phyloP scores from a whole-genome alignment of 2,113 vertebrate genomes.

The Bettongia penicillata region DNA sequence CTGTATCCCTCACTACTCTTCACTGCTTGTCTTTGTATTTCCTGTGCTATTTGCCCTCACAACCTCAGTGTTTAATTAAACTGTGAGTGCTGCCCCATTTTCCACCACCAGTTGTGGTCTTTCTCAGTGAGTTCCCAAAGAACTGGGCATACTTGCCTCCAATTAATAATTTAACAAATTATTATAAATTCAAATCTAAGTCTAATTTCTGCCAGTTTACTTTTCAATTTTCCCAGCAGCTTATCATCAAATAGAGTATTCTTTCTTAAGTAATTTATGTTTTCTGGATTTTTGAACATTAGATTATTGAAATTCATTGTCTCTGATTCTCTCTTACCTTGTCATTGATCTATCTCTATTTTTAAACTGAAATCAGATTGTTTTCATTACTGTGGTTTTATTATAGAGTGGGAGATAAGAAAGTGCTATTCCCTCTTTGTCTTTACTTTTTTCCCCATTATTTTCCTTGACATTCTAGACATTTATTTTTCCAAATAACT shows the following conservation, averaged over 20 bases:
- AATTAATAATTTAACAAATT: background rate
- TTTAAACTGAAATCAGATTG: background rate
- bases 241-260: background rate
- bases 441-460: background rate
- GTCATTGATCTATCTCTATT: background rate
- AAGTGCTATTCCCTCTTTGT: background rate
- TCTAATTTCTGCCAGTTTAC: background rate
- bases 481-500: background rate
- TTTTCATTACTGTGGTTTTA: background rate
- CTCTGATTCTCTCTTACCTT: background rate
- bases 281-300: background rate
- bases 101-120: too few relatives aligned
- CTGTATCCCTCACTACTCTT: background rate
- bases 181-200: background rate
- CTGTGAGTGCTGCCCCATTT: background rate
- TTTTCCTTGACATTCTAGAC: background rate
- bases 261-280: background rate
- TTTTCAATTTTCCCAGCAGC: background rate
- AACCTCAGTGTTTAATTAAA: background rate
- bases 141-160: background rate
- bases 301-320: background rate
- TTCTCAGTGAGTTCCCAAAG: background rate
- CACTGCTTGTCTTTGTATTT: background rate
- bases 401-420: background rate
- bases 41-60: background rate